These are phyloP conservation scores for Centropus unirufus DNA, from an alignment of 2,113 vertebrate genomes.

Conservation along the genomic window DNA sequence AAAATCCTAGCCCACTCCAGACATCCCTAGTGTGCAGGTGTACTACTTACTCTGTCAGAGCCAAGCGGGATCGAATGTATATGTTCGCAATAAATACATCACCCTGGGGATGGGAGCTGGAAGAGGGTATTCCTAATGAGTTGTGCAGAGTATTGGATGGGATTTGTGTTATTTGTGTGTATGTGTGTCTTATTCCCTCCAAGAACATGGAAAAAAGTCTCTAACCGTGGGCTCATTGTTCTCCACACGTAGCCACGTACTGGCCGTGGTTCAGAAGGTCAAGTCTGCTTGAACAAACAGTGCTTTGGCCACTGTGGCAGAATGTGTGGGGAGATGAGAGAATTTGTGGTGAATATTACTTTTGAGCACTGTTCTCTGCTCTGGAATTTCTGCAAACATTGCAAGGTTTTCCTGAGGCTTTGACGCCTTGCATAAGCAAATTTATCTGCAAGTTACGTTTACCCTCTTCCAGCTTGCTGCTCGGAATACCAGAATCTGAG, in stretches of 20 bases:
- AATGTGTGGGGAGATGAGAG: background rate
- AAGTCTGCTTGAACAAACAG: conserved; percentile 14
- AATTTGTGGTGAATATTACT: background rate
- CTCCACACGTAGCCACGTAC: background rate
- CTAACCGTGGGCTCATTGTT: conserved; percentile 27
- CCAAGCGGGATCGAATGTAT: background rate
- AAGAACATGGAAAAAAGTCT: conserved; percentile 53
- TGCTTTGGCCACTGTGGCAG: background rate
- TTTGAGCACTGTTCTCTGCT: background rate
- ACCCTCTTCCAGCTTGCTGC: background rate
- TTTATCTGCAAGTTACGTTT: background rate
- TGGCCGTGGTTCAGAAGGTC: conserved; percentile 38
- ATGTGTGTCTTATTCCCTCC: conserved; percentile 18
- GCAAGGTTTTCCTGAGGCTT: background rate
- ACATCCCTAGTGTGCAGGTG: conserved; percentile 64
- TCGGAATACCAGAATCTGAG: background rate
- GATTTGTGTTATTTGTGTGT: background rate
- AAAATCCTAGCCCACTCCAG: conserved; percentile 59
- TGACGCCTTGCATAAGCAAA: background rate
- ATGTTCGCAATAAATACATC: conserved; percentile 26
- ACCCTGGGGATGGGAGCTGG: conserved; percentile 39
- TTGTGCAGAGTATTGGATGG: conserved; percentile 41
- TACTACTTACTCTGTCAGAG: background rate
- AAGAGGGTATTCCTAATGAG: conserved; percentile 58
- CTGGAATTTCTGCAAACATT: conserved; percentile 5